Evolutionary conservation across 35 echinoderm and acorn worm species (phyloP).

Genomic region (Eucidaris tribuloides): DNA sequence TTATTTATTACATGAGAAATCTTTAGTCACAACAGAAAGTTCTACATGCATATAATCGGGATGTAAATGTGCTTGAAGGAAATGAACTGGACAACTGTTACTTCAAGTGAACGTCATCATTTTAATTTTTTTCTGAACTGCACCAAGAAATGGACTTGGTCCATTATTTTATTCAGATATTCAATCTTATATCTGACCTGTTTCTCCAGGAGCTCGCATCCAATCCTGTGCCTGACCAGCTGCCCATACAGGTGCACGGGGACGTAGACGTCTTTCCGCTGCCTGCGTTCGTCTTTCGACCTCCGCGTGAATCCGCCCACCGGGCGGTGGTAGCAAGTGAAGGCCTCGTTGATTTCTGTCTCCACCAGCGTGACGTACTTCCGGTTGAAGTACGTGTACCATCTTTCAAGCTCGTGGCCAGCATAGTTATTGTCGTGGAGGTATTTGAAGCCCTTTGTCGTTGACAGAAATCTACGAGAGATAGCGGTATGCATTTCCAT

Average conservation of each 20-base stretch:
- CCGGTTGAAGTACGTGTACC: constrained; percentile 80
- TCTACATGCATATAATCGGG: no score
- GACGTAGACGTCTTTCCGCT: constrained; percentile 80
- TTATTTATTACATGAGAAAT: no score
- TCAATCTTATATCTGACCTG: no score
- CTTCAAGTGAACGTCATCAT: no score
- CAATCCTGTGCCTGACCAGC: constrained; percentile 70
- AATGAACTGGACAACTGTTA: no score
- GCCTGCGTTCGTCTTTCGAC: constrained; percentile 51
- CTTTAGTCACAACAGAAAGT: no score
- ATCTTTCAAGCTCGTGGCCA: constrained; percentile 85
- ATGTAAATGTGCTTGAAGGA: no score
- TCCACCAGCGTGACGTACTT: constrained; percentile 90
- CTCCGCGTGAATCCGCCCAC: constrained; percentile 61
- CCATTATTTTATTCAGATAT: no score
- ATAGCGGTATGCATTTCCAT: background rate
- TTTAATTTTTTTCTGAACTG: no score
- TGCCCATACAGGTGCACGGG: constrained; percentile 90
- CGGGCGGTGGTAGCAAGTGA: constrained; percentile 78
- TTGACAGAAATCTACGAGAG: constrained; percentile 76
- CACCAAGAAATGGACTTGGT: no score
- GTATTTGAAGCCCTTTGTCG: constrained; percentile 91
- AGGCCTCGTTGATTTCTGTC: constrained; percentile 91
- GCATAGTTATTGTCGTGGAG: constrained; percentile 97
- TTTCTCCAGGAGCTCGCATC: constrained; percentile 80